Conservation (phyloP, 1,140 invertebrate species). For the Bombyx mandarina region DNA sequence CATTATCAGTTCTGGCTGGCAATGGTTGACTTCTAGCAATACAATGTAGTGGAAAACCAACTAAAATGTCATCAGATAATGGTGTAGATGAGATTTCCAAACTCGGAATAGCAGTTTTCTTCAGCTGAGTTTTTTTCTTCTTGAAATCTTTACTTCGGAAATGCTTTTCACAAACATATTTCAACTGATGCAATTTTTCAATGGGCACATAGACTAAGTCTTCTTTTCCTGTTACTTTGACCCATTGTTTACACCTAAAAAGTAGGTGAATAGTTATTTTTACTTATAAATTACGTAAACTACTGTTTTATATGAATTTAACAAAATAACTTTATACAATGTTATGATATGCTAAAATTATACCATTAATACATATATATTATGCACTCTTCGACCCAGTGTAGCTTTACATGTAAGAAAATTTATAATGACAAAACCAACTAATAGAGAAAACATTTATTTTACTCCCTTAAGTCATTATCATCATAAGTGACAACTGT, state of each 20-base stretch:
- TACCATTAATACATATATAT: too few species aligned
- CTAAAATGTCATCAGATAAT: slow-evolving; percentile 2
- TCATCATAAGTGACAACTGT: too few species aligned
- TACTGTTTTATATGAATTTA: too few species aligned
- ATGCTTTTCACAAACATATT: slow-evolving; percentile 5
- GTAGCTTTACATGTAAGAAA: too few species aligned
- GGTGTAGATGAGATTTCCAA: neutral
- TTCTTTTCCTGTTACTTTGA: slow-evolving; percentile 5
- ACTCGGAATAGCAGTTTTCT: slow-evolving; percentile 4
- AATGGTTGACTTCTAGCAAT: neutral
- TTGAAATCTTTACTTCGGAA: slow-evolving; percentile 3
- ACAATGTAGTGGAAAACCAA: slow-evolving; percentile 4
- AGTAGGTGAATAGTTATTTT: too few species aligned
- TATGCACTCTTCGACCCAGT: too few species aligned
- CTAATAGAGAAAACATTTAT: too few species aligned
- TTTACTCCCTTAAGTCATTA: too few species aligned
- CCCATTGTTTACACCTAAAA: slow-evolving; percentile 1
- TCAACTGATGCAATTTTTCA: slow-evolving; percentile 5
- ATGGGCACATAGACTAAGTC: slow-evolving; percentile 3
- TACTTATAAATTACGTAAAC: too few species aligned
- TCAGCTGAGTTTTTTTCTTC: slow-evolving; percentile 4
- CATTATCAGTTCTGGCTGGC: neutral
- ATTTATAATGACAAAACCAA: too few species aligned
- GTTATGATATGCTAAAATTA: too few species aligned
- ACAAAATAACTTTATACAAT: too few species aligned